Evolutionary conservation across 2,888 invertebrate genomes (phyloP).

Genomic region (Spisula solida): DNA sequence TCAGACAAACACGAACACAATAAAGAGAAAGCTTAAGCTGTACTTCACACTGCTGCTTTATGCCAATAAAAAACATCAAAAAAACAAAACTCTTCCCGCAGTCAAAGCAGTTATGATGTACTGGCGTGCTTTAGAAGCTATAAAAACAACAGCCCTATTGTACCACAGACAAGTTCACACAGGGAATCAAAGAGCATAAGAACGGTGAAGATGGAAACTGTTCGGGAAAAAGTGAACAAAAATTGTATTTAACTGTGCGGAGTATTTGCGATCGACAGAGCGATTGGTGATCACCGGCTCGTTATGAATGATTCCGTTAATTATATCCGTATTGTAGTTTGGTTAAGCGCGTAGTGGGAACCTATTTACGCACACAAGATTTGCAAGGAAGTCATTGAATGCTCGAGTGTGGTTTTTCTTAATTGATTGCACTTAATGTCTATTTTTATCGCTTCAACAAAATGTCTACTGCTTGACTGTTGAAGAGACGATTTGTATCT

Average conservation of each 20-base stretch:
- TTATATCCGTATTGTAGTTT: neutral
- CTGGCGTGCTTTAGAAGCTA: slow-evolving; percentile 4
- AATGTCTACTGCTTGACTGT: neutral
- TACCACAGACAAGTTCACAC: neutral
- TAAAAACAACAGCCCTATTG: slow-evolving; percentile 23
- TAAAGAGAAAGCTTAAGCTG: neutral
- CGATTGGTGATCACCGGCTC: neutral
- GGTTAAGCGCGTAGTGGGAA: neutral
- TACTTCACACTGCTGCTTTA: neutral
- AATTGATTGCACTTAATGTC: slow-evolving; percentile 15
- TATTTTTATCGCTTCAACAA: slow-evolving; percentile 3
- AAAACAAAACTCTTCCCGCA: neutral
- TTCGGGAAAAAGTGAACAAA: neutral
- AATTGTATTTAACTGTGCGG: neutral
- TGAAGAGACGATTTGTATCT: neutral
- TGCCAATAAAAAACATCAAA: slow-evolving; percentile 24
- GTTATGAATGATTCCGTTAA: slow-evolving; percentile 9
- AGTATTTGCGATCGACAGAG: neutral
- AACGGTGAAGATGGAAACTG: neutral
- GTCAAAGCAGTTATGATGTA: slow-evolving; percentile 6
- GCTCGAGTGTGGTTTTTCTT: neutral
- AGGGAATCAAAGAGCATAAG: neutral
- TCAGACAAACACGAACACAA: neutral
- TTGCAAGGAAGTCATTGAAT: neutral
- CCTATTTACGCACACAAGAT: neutral